Conservation (phyloP, 2,888 invertebrate species). For the Agrochola lychnidis region DNA sequence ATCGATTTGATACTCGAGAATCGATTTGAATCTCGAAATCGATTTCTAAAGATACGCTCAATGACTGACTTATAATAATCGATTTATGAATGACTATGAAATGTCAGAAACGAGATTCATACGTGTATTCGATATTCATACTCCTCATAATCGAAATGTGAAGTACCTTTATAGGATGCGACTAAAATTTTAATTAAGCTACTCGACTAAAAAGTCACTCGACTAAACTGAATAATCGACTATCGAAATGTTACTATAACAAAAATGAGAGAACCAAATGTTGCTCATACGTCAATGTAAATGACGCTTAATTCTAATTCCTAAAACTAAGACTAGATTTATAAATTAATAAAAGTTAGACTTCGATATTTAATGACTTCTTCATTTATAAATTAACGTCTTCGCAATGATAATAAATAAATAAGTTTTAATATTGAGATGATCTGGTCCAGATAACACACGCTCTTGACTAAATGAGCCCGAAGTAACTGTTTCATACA, state of each 20-base stretch:
- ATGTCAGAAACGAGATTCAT: constrained; percentile 31
- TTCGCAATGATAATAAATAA: constrained; percentile 66
- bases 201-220: constrained; percentile 49
- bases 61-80: constrained; percentile 61
- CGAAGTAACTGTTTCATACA: not conserved
- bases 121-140: constrained; percentile 33
- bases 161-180: constrained; percentile 21
- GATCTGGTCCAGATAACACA: constrained; percentile 64
- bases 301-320: constrained; percentile 61
- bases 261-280: constrained; percentile 70
- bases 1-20: constrained; percentile 13
- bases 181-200: constrained; percentile 46
- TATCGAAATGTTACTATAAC: constrained; percentile 60
- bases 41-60: constrained; percentile 53
- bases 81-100: constrained; percentile 51
- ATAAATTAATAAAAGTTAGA: constrained; percentile 56
- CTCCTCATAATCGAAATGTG: constrained; percentile 28
- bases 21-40: constrained; percentile 32
- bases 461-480: not conserved
- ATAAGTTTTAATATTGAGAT: constrained; percentile 50
- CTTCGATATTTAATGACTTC: constrained; percentile 61
- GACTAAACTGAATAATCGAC: constrained; percentile 60
- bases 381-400: constrained; percentile 56
- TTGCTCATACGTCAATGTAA: constrained; percentile 68
- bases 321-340: constrained; percentile 61